Evolutionary conservation across 2,113 vertebrate genomes (phyloP).

Genomic region (Leucopsar rothschildi): DNA sequence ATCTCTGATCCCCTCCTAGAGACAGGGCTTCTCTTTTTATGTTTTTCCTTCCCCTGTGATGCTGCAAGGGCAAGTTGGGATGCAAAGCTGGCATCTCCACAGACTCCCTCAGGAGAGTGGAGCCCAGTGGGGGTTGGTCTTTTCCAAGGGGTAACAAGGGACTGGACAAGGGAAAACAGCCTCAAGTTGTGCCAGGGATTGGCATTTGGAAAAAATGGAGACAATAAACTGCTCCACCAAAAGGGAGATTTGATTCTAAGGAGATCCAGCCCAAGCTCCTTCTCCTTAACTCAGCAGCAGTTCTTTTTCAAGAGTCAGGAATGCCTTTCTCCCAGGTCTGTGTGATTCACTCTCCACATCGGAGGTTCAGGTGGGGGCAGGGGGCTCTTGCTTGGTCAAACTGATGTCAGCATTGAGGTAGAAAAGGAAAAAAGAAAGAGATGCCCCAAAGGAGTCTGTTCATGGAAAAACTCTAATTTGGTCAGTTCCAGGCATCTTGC

Average conservation of each 20-base stretch:
- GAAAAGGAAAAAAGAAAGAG: background rate
- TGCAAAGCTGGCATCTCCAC: background rate
- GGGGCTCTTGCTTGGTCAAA: background rate
- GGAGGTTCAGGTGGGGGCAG: background rate
- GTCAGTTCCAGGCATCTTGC: background rate
- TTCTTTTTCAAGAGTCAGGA: background rate
- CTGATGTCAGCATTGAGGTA: slow-evolving; percentile 22
- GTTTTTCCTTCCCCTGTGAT: background rate
- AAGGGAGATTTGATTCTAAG: background rate
- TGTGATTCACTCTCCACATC: slow-evolving; percentile 25
- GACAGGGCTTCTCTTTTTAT: background rate
- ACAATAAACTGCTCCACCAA: background rate
- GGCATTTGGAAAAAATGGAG: background rate
- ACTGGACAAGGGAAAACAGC: background rate
- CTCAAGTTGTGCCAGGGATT: background rate
- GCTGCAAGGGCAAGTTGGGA: background rate
- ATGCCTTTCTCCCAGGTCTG: background rate
- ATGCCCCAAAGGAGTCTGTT: background rate
- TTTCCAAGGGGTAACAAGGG: background rate
- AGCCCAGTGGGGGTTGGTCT: too few species aligned
- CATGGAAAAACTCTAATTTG: slow-evolving; percentile 34
- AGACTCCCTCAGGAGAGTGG: background rate
- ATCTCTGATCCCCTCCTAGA: background rate
- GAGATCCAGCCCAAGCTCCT: background rate
- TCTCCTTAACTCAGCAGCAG: background rate